Evolutionary conservation across 2,113 vertebrate genomes (phyloP).

Genomic region (Amphiprion percula): DNA sequence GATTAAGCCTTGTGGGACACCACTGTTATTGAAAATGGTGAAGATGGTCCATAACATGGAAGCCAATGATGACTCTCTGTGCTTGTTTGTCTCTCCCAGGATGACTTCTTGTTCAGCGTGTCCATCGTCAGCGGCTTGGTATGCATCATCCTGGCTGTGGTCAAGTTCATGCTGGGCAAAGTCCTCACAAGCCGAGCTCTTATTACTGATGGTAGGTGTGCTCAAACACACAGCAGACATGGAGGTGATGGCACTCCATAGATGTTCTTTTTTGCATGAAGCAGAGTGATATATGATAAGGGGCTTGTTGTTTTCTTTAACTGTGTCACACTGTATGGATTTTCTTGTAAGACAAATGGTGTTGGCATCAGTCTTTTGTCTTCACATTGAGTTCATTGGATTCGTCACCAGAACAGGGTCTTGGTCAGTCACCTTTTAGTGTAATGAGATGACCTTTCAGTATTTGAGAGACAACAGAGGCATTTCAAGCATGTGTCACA

Average conservation of each 20-base stretch:
- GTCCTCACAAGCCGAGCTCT: slow-evolving; percentile 96
- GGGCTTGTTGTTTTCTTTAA: too few species aligned
- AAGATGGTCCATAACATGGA: too few species aligned
- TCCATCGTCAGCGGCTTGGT: slow-evolving; percentile 95
- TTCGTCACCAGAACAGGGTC: too few species aligned
- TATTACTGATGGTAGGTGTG: slow-evolving; percentile 93
- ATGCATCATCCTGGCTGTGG: slow-evolving; percentile 89
- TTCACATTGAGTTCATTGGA: too few species aligned
- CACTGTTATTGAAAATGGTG: neutral
- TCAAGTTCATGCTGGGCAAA: slow-evolving; percentile 96
- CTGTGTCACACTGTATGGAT: too few species aligned
- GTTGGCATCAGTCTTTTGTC: too few species aligned
- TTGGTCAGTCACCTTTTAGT: neutral
- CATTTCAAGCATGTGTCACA: slow-evolving; percentile 18
- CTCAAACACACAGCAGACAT: too few species aligned
- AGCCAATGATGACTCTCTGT: neutral
- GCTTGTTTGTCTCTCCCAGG: slow-evolving; percentile 81
- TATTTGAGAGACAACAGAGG: slow-evolving; percentile 3
- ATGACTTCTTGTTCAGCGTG: slow-evolving; percentile 95
- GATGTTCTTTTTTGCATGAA: too few species aligned
- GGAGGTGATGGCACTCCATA: too few species aligned
- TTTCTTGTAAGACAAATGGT: too few species aligned
- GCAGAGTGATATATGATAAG: too few species aligned
- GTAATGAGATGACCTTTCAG: neutral
- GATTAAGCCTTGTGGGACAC: neutral